Evolutionary conservation across 2,888 invertebrate genomes (phyloP), one percentile per base, ranked within the genome.

Genomic region (Matsumyia berberina): DNA sequence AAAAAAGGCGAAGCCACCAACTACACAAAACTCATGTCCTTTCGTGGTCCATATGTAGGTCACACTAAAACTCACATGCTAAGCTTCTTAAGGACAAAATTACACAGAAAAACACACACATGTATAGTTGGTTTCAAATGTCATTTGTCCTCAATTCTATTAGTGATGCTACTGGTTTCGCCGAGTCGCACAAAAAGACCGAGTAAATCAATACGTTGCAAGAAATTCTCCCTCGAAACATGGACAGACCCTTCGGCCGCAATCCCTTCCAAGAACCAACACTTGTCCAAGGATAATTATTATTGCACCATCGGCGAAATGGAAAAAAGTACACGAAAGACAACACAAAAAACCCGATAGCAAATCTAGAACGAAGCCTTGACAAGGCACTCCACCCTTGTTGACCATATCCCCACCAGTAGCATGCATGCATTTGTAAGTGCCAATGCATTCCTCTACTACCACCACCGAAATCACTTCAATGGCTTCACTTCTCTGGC

Each of bases 291-390:
- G 70, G 76, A 76, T 57, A 49, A 74, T 55, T 12, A 64, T 76
- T 42, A 49, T 42, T 70, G 69, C 76, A 51, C 42, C 24, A 53
- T 58, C 46, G 44, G 44, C 60, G 11, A 72, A 53, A 66, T 24
- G 7, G 17, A 42, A 70, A 55, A 55, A 24, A 3, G 4, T n/a
- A n/a, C n/a, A 33, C 33, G 5, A 17, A 49, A 49, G 29, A 44
- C 39, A 51, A 69, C 19, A 69, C 17, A 17, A n/a, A 35, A n/a
- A 42, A 0, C 1, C 17, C 57, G 29, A 39, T 11, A 53, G 31
- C 42, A 42, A 64, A 69, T 58, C 46, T 83, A 66, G 81, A 81
- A 64, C 67, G 55, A 83, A 77, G 44, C 82, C 77, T 77, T 77
- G 82, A 77, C 77, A 72, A 82, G 55, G 39, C 31, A 46, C 44